phyloP scores from a whole-genome alignment of 2,888 invertebrate genomes.

The Carpatolechia fugitivella region DNA sequence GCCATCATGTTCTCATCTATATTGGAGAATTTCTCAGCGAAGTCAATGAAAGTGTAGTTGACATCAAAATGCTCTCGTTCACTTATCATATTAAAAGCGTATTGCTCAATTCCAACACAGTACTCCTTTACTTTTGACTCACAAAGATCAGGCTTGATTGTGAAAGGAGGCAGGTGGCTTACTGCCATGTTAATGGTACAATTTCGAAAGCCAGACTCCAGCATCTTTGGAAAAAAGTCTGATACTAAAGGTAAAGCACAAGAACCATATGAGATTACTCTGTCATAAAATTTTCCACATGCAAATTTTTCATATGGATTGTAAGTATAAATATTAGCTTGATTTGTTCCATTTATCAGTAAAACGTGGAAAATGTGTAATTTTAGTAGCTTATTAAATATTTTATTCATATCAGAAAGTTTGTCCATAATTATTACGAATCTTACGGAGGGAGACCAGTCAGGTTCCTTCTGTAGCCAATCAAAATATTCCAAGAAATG shows the following conservation, averaged over 20 bases:
- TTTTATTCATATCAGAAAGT: constrained; percentile 25
- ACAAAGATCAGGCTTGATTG: constrained; percentile 28
- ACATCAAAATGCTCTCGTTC: constrained; percentile 40
- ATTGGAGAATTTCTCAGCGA: constrained; percentile 32
- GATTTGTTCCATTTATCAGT: constrained; percentile 35
- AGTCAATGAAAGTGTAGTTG: constrained; percentile 34
- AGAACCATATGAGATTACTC: constrained; percentile 40
- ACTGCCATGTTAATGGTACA: constrained; percentile 44
- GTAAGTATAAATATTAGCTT: constrained; percentile 45
- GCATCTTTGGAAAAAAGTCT: constrained; percentile 20
- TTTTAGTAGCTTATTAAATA: constrained; percentile 43
- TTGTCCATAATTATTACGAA: constrained; percentile 39
- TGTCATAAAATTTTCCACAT: constrained; percentile 49
- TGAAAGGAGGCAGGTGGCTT: constrained; percentile 48
- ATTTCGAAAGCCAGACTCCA: constrained; percentile 37
- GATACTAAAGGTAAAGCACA: constrained; percentile 30
- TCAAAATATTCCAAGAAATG: constrained; percentile 27
- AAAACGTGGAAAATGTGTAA: constrained; percentile 38
- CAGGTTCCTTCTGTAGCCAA: constrained; percentile 29
- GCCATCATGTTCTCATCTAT: constrained; percentile 36
- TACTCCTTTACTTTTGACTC: not conserved
- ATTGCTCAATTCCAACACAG: constrained; percentile 35
- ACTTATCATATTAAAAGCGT: constrained; percentile 40
- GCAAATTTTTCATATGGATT: constrained; percentile 52
- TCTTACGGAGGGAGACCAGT: constrained; percentile 45